A percentile compares a stretch with the other conserved stretches of the same genome.
phyloP scores from a whole-genome alignment of 2,113 vertebrate genomes.

The Petroica traversi region DNA sequence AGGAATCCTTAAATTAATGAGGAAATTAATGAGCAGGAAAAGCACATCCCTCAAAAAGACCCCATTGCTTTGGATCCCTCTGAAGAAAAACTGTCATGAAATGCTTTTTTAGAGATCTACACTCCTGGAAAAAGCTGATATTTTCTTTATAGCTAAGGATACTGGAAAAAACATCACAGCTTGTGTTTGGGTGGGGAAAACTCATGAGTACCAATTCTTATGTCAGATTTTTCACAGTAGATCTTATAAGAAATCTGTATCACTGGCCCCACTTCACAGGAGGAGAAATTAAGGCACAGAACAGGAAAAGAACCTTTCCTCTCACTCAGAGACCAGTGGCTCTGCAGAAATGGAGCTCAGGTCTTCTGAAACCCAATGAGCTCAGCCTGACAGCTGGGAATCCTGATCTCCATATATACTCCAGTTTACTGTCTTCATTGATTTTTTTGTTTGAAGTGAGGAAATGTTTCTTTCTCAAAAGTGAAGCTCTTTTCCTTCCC shows the following conservation, averaged over 20 bases:
- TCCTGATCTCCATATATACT: neutral
- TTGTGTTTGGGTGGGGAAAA: neutral
- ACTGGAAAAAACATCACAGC: neutral
- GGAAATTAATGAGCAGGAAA: neutral
- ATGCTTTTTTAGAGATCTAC: neutral
- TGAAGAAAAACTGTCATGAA: neutral
- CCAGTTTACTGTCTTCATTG: neutral
- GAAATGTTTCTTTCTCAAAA: neutral
- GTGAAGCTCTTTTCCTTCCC: neutral
- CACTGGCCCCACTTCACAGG: neutral
- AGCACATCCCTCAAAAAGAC: neutral
- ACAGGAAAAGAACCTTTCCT: neutral
- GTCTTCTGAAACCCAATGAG: neutral
- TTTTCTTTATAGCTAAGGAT: neutral
- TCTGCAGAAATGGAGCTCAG: neutral
- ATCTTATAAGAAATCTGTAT: neutral
- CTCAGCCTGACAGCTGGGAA: neutral
- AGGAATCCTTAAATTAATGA: neutral
- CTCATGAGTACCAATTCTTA: neutral
- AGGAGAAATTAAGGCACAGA: neutral
- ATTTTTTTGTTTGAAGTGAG: neutral
- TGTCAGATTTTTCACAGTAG: neutral
- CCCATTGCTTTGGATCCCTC: neutral
- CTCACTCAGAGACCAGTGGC: neutral
- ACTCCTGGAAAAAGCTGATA: neutral